Conservation (phyloP, 1,140 invertebrate species). For the Zaprionus kolodkinae region DNA sequence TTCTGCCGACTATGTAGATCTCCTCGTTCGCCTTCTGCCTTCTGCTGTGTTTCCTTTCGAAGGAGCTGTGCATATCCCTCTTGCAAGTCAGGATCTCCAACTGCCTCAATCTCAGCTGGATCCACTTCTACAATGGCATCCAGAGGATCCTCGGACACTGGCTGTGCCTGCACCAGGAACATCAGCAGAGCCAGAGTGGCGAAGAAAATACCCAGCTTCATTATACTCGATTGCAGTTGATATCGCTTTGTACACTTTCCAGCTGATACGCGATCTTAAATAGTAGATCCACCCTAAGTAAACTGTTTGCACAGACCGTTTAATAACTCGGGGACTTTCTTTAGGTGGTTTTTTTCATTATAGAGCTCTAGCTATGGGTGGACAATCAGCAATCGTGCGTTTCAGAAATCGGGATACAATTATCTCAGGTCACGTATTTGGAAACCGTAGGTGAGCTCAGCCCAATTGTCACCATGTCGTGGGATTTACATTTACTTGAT, state of each 20-base stretch:
- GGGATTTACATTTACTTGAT: background rate
- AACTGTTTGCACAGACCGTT: background rate
- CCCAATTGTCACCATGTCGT: background rate
- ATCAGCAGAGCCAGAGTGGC: background rate
- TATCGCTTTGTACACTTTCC: background rate
- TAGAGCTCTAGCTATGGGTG: constrained; percentile 10
- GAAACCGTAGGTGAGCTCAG: background rate
- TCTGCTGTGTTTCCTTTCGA: background rate
- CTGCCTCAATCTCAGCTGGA: background rate
- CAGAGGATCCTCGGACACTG: background rate
- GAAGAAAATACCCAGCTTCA: constrained; percentile 5
- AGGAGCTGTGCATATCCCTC: constrained; percentile 6
- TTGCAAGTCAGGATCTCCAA: constrained; percentile 1
- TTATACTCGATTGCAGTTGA: background rate
- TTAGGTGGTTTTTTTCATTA: constrained; percentile 9
- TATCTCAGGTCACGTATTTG: constrained; percentile 21
- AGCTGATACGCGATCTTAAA: background rate
- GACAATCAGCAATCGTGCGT: background rate
- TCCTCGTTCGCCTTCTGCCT: background rate
- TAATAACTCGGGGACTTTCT: constrained; percentile 15
- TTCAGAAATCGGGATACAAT: background rate
- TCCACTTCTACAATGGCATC: background rate
- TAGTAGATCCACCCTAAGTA: background rate
- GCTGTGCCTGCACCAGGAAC: background rate
- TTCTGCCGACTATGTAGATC: constrained; percentile 12